phyloP scores from a whole-genome alignment of 2,797 vertebrate genomes.

The Danio aesculapii region DNA sequence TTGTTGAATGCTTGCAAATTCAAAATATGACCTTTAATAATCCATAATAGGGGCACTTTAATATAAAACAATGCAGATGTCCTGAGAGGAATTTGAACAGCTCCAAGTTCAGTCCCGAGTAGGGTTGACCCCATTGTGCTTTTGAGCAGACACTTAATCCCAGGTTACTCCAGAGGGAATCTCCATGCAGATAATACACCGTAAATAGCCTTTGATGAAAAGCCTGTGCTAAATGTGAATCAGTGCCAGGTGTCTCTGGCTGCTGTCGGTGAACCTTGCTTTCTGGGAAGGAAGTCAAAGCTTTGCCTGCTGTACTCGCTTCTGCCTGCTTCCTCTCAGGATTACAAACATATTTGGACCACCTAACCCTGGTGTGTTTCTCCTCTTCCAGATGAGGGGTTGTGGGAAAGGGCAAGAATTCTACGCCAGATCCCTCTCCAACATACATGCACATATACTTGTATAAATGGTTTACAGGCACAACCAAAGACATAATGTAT shows the following conservation, averaged over 20 bases:
- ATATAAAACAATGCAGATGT: no score
- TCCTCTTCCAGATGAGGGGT: slow-evolving; percentile 60
- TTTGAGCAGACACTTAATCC: slow-evolving; percentile 15
- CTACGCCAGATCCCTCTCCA: slow-evolving; percentile 28
- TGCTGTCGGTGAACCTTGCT: slow-evolving; percentile 15
- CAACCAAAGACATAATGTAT: no score
- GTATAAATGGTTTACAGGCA: no score
- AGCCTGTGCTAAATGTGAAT: slow-evolving; percentile 25
- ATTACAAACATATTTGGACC: slow-evolving; percentile 35
- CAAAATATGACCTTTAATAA: no score
- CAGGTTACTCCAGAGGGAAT: slow-evolving; percentile 10
- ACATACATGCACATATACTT: slow-evolving; percentile 8
- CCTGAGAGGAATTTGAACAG: no score
- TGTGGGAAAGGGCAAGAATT: slow-evolving; percentile 34
- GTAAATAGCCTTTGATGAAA: slow-evolving; percentile 33
- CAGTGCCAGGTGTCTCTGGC: slow-evolving; percentile 8
- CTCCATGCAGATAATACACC: background rate
- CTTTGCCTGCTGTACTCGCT: slow-evolving; percentile 7
- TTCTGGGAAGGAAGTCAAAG: slow-evolving; percentile 24
- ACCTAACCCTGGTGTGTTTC: slow-evolving; percentile 49
- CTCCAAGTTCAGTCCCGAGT: no score
- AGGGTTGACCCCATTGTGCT: slow-evolving; percentile 7
- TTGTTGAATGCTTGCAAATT: no score
- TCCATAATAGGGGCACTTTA: no score
- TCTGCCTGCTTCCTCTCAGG: slow-evolving; percentile 1